Conservation (phyloP, 1,140 invertebrate species). For the Zaprionus kolodkinae region DNA sequence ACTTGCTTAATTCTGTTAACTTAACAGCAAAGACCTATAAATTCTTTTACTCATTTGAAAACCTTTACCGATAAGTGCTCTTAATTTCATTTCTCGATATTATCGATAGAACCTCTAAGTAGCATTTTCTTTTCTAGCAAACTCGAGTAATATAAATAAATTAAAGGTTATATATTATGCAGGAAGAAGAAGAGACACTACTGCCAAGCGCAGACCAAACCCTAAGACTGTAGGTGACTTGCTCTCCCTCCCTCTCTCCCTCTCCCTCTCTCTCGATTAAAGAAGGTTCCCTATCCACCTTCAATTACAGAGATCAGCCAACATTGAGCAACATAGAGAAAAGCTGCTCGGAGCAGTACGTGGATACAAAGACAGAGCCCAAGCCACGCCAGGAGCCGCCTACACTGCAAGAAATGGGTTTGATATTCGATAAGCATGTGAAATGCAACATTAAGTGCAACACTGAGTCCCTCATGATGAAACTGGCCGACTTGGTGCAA, state of each 20-base stretch:
- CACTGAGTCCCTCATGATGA: not conserved
- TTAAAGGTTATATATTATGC: slow-evolving; percentile 6
- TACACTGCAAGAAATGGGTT: slow-evolving; percentile 33
- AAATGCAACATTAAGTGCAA: not conserved
- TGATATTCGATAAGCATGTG: not conserved
- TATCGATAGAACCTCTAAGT: not conserved
- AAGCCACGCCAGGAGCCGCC: not conserved
- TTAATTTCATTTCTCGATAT: too few relatives aligned
- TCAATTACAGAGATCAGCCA: not conserved
- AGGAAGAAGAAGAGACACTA: not conserved
- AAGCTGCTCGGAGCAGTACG: not conserved
- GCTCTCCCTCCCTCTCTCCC: too few relatives aligned
- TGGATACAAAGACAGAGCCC: too few relatives aligned
- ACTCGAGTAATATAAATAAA: slow-evolving; percentile 8
- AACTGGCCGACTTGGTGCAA: not conserved
- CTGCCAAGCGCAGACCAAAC: not conserved
- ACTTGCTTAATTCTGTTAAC: too few relatives aligned
- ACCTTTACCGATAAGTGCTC: too few relatives aligned
- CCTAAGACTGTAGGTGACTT: not conserved
- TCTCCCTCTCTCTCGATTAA: not conserved
- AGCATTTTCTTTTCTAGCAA: slow-evolving; percentile 14
- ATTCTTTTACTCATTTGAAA: too few relatives aligned
- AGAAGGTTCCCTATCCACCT: too few relatives aligned
- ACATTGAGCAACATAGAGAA: not conserved
- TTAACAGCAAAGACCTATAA: too few relatives aligned